Base-by-base conservation (phyloP, 1,140 invertebrate species). In the Ceratina australensis region DNA sequence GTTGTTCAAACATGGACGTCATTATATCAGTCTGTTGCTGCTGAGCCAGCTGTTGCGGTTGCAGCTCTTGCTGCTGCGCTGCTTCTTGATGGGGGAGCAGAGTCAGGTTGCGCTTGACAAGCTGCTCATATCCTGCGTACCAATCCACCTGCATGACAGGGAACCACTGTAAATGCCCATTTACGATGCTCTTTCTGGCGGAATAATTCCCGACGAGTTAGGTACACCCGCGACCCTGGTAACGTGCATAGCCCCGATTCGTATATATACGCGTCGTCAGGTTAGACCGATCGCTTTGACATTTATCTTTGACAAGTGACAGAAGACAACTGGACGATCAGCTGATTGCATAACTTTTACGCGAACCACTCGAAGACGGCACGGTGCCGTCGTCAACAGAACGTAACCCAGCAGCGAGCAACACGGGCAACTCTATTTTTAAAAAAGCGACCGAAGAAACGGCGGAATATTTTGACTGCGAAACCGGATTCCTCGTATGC, bases 1-100 rank as follows among this genome's bases (percentile, higher is more conserved):
- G 94, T 88, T 94, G 94, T 87, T 95, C 94, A 83, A 94, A 95
- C 94, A 94, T 94, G 85, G 94, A 92, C 75, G 92, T 91, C 92
- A 92, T 92, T 82, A 91, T 91, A 75, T 83, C 75, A 61, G 78
- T 73, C 61, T 87, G 84, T 54, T 82, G 84, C 66, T 78, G 61
- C 67, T 85, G 86, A 66, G 77, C 79, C 78, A 85, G 79, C 81
- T 87, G 82, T 80, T 87, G 80, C 47, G 80, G 50, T 57, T 87
- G 86, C 13, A 66, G 72, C 68, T 87, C 86, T 52, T 78, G 87
- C 79, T 84, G 87, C 74, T 83, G 87, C 20, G 2, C 83, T 79
- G 77, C 75, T 82, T 90, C 90, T 79, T 92, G 91, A 87, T 90
- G 88, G 47, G 92, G 92, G 91, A 92, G 92, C 91, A 92, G 91